These are phyloP conservation scores for Tinea semifulvella DNA, from an alignment of 2,888 invertebrate species.

Conservation along the genomic window DNA sequence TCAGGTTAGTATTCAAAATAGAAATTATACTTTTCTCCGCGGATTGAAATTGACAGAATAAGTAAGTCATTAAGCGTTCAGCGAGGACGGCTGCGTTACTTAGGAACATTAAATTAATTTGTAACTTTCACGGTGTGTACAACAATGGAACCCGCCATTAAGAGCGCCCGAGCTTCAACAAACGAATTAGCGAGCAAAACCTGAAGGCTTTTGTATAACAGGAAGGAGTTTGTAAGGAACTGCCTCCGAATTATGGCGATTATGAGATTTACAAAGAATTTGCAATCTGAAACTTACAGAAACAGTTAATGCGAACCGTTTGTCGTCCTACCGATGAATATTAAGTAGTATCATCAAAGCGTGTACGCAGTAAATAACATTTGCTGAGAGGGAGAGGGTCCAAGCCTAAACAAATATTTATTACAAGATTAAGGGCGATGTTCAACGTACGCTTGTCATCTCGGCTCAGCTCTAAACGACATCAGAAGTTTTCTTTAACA, in stretches of 20 bases:
- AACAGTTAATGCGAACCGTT: background rate
- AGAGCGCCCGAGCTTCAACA: slow-evolving; percentile 22
- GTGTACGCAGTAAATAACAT: background rate
- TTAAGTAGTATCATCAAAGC: background rate
- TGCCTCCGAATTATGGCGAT: slow-evolving; percentile 5
- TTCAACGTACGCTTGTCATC: background rate
- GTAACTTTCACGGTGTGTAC: slow-evolving; percentile 37
- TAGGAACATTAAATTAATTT: slow-evolving; percentile 45
- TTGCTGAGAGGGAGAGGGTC: background rate
- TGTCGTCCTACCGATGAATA: background rate
- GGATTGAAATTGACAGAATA: slow-evolving; percentile 25
- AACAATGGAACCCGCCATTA: slow-evolving; percentile 35
- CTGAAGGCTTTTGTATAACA: slow-evolving; percentile 21
- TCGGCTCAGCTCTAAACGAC: background rate
- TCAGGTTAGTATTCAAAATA: too few species aligned
- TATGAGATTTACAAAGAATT: slow-evolving; percentile 8
- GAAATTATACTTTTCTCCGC: background rate
- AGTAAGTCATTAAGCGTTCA: slow-evolving; percentile 37
- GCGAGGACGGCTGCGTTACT: slow-evolving; percentile 29
- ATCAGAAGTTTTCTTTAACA: slow-evolving; percentile 1
- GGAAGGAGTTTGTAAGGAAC: slow-evolving; percentile 13
- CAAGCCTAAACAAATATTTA: slow-evolving; percentile 11
- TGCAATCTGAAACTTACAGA: background rate
- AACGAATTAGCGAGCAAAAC: slow-evolving; percentile 28
- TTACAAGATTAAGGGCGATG: slow-evolving; percentile 1